Base-by-base conservation (phyloP, 2,113 vertebrate genomes). In the Bambusicola thoracicus region DNA sequence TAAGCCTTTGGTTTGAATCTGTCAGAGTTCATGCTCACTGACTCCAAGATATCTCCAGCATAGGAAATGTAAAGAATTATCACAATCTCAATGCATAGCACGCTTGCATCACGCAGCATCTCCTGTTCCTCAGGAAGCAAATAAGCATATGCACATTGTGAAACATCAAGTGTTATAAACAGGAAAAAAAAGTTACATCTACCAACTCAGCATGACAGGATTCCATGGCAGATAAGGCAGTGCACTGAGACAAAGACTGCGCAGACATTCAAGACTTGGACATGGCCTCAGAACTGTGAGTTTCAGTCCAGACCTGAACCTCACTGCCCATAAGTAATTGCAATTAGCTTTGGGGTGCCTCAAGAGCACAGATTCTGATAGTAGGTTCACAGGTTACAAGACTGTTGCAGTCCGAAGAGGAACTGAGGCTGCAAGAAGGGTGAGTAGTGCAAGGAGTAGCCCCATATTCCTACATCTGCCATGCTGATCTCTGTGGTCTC, bases 61-160 rank as follows among this genome's bases (percentile, higher is more conserved):
- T 13, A 73, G 56, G 66, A 93, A 93, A 92, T 48, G 21, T 3
- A 21, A 55, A 75, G 16, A 94, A 91, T 51, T 69, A 44, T 68
- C 75, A 27, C 67, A 74, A 65, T 58, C 56, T 74, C 77, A 58
- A 19, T 66, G 79, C 85, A 32, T 53, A 91, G 81, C 44, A 43
- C 25, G 25, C 87, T 76, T 62, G 36, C 38, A 58, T 51, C 6
- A 3, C 10, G 3, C 7, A 66, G 8, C 29, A 77, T 68, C 76
- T 93, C 70, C 81, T 87, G n/a, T 79, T 88, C 70, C 70, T 88
- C 48, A n/a, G 29, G 40, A 89, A 72, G 62, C 5, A 92, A 94
- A n/a, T 58, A 55, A 48, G 30, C 7, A n/a, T 5, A 66, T 11
- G 18, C 38, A 74, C 82, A 68, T 80, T 89, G 49, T 29, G 93